These are phyloP conservation scores for Macquaria australasica DNA, from an alignment of 2,113 vertebrate species.

Conservation along the genomic window DNA sequence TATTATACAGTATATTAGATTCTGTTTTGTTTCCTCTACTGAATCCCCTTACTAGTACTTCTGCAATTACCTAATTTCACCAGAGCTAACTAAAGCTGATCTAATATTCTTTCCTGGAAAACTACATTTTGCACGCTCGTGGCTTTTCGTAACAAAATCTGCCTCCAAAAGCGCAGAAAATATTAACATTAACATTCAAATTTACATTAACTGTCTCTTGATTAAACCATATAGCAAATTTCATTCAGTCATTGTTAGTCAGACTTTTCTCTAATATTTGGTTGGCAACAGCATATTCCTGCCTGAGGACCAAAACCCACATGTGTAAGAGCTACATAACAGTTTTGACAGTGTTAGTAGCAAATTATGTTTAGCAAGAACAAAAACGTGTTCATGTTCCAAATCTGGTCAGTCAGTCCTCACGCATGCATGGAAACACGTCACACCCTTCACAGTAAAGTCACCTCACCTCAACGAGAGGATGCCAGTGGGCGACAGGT, in stretches of 20 bases:
- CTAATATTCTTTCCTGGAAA: background rate
- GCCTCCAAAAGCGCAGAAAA: background rate
- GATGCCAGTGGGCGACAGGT: constrained; percentile 98
- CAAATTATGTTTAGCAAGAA: background rate
- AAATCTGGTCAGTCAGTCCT: constrained; percentile 6
- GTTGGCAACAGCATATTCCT: background rate
- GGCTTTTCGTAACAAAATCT: background rate
- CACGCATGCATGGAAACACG: constrained; percentile 14
- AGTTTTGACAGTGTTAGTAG: background rate
- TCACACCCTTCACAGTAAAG: constrained; percentile 6
- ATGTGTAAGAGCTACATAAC: background rate
- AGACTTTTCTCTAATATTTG: background rate
- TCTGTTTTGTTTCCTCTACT: background rate
- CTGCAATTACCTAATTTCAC: background rate
- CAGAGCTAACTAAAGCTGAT: background rate
- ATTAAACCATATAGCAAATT: background rate
- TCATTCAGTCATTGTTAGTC: background rate
- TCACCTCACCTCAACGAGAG: constrained; percentile 92
- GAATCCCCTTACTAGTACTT: background rate
- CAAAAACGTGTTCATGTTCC: background rate
- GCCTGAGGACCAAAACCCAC: background rate
- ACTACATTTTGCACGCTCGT: background rate
- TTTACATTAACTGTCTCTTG: background rate
- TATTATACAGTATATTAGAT: background rate
- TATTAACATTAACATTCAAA: background rate